phyloP scores from a whole-genome alignment of 2,888 invertebrate genomes.

The Drosophila rellima region DNA sequence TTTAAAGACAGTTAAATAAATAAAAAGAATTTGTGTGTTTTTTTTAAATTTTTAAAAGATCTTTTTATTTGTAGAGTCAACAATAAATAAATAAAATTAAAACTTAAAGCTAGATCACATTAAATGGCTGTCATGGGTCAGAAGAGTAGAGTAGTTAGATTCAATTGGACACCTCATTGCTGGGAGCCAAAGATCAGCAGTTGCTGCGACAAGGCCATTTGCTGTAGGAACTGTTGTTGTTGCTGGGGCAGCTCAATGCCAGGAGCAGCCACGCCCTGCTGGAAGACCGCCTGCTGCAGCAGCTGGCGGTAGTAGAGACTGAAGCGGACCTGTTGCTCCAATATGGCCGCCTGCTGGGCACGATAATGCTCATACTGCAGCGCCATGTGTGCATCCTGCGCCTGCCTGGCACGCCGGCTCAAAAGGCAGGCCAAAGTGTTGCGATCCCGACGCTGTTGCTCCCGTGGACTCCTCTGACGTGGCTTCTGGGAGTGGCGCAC shows the following conservation, averaged over 20 bases:
- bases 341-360: constrained; percentile 50
- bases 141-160: background rate
- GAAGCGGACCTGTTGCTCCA: constrained; percentile 71
- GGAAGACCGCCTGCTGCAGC: constrained; percentile 64
- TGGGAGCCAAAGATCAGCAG: constrained; percentile 60
- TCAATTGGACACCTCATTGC: constrained; percentile 8
- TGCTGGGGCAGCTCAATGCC: constrained; percentile 49
- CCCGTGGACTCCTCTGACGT: constrained; percentile 64
- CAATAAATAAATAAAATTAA: constrained; percentile 53
- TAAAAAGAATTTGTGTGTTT: background rate
- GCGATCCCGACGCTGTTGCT: constrained; percentile 79
- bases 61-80: constrained; percentile 47
- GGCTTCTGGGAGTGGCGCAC: constrained; percentile 56
- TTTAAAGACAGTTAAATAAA: background rate
- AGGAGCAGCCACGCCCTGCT: constrained; percentile 21
- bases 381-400: constrained; percentile 58
- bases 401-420: constrained; percentile 68
- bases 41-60: background rate
- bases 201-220: constrained; percentile 71
- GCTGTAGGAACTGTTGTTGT: constrained; percentile 69
- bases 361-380: constrained; percentile 64
- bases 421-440: constrained; percentile 69
- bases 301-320: constrained; percentile 76
- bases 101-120: constrained; percentile 59
- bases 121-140: constrained; percentile 44